Conservation (phyloP, 2,113 vertebrate species). For the Colinus virginianus region DNA sequence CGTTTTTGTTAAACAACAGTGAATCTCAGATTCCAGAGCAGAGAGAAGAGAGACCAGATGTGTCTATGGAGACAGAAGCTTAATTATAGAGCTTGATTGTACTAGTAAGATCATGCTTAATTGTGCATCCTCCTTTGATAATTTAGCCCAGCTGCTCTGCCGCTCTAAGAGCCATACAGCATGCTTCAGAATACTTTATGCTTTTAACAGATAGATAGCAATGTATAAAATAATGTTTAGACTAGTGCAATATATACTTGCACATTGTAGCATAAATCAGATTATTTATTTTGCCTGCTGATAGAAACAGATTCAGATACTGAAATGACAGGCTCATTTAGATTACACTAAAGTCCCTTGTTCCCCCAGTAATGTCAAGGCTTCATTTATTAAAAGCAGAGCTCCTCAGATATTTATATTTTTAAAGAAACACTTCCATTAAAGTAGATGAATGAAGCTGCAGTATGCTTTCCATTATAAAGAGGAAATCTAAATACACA, state of each 20-base stretch:
- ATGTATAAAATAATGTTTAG: background rate
- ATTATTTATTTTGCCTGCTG: background rate
- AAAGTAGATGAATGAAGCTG: background rate
- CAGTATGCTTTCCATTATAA: background rate
- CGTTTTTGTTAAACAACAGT: background rate
- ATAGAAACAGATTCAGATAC: background rate
- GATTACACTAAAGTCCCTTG: background rate
- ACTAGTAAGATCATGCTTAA: conserved; percentile 49
- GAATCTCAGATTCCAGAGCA: conserved; percentile 31
- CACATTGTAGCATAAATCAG: background rate
- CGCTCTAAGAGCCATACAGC: background rate
- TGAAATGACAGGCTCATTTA: background rate
- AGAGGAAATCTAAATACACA: background rate
- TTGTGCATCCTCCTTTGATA: conserved; percentile 52
- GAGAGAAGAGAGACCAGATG: conserved; percentile 37
- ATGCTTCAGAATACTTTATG: background rate
- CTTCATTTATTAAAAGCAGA: background rate
- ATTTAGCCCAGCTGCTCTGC: conserved; percentile 50
- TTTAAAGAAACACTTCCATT: background rate
- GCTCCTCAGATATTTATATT: background rate
- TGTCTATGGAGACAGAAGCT: conserved; percentile 28
- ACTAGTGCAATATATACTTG: background rate
- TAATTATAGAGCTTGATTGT: conserved; percentile 40
- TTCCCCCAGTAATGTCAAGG: background rate
- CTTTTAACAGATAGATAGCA: background rate